These are phyloP conservation scores for Trachythela sp. DNA, from an alignment of 64 coral and sea anemone species.

Conservation along the genomic window DNA sequence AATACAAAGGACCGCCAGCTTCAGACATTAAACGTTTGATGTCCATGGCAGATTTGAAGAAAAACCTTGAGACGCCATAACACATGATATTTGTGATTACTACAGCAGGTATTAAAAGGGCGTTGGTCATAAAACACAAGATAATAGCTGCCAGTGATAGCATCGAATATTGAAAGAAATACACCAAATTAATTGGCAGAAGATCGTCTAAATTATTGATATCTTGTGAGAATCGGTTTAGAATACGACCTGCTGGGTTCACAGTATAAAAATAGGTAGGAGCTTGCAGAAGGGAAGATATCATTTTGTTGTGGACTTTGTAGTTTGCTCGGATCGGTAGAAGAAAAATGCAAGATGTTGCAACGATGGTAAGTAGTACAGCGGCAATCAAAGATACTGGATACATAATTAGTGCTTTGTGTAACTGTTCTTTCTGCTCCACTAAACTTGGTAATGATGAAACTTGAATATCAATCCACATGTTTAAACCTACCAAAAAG, in stretches of 20 bases:
- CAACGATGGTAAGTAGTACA: not conserved
- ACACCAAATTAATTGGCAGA: slow-evolving; percentile 38
- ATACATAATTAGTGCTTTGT: not conserved
- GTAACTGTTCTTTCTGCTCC: not conserved
- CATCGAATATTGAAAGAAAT: slow-evolving; percentile 8
- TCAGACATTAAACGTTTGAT: not conserved
- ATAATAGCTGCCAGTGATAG: not conserved
- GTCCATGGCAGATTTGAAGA: not conserved
- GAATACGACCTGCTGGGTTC: no score
- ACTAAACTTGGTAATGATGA: not conserved
- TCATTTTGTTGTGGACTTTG: slow-evolving; percentile 59
- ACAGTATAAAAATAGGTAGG: no score
- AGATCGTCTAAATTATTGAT: no score
- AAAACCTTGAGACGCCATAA: no score
- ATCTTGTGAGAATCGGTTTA: no score
- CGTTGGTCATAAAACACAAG: not conserved
- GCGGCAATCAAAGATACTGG: not conserved
- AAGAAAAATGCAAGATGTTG: not conserved
- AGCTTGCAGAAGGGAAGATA: slow-evolving; percentile 35
- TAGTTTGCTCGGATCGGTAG: slow-evolving; percentile 35
- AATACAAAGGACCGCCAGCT: not conserved
- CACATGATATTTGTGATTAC: no score
- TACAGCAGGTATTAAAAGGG: no score
- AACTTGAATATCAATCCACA: not conserved
- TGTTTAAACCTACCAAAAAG: not conserved